These are phyloP conservation scores for Bucorvus abyssinicus DNA, from an alignment of 2,797 vertebrate genomes.

Conservation along the genomic window DNA sequence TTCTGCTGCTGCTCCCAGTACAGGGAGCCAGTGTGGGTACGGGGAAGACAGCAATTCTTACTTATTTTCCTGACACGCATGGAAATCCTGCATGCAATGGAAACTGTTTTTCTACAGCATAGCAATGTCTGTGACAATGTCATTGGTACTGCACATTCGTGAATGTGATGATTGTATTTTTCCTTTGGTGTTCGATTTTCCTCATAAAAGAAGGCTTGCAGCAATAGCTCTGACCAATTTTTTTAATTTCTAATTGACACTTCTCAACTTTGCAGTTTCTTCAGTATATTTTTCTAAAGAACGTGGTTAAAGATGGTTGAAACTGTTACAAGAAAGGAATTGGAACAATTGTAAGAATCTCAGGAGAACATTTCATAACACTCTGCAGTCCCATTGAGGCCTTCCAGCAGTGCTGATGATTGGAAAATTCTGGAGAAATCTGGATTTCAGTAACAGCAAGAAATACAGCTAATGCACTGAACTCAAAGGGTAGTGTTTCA, in stretches of 20 bases:
- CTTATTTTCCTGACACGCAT: not conserved
- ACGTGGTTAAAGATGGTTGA: not conserved
- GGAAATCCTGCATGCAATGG: not conserved
- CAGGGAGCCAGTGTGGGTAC: not conserved
- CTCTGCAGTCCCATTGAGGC: not conserved
- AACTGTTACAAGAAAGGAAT: not conserved
- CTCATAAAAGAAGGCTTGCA: not conserved
- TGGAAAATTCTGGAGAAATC: not conserved
- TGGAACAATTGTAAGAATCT: not conserved
- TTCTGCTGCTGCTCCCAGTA: not conserved
- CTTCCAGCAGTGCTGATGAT: not conserved
- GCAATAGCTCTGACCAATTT: not conserved
- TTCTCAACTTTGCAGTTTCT: not conserved
- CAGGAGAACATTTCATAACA: not conserved
- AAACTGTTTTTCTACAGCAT: not conserved
- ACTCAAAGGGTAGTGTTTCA: not conserved
- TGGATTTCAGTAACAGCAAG: not conserved
- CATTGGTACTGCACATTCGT: not conserved
- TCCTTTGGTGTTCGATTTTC: not conserved
- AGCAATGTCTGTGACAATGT: not conserved
- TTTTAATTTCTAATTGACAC: not conserved
- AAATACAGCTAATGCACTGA: accelerated
- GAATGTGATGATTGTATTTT: not conserved
- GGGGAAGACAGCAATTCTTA: not conserved
- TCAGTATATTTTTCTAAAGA: not conserved